Evolutionary conservation across 2,888 invertebrate genomes (phyloP), one percentile per base, ranked within the genome.

Genomic region (Carcina quercana): DNA sequence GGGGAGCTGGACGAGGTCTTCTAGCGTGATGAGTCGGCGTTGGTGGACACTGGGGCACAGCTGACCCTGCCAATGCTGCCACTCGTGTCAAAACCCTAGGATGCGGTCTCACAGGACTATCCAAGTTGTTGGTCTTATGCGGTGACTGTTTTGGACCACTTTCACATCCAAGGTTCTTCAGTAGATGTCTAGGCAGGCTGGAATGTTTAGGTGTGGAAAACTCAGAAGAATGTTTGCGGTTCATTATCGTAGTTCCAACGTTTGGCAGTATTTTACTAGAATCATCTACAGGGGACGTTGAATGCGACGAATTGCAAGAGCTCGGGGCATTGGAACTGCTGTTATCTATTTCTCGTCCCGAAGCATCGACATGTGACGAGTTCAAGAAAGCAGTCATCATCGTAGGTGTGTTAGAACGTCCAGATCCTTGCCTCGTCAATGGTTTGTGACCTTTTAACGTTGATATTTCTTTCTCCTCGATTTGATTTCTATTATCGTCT

Each of bases 1-100:
- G 83, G 1, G 87, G 87, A 43, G 88, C 72, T 10, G 87, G 88
- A 40, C 89, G 83, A 5, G 89, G 85, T 27, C 90, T 86, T 24
- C 92, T 84, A 1, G 93, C 92, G 57, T 93, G 94, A 67, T 95
- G 95, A 0, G 94, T 95, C 0, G 95, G 95, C 0, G 95, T 95
- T 0, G 95, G 95, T 2, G 94, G 94, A 57, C 94, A 94, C 42
- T 93, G 89, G 1, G 91, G 87, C 24, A 80, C 72, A 1, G 86
- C 80, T 28, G 73, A 57, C 0, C 90, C 86, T n/a, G 86, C 82
- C 27, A 86, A 67, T 19, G 84, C 84, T 0, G 86, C 85, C 17
- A 89, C 87, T 28, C 89, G 74, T 3, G 88, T 85, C 13, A 90
- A 50, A 1, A 87, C 86, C 38, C 90, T 78, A 2, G 90, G 90